phyloP scores from a whole-genome alignment of 1,140 invertebrate genomes.

The Drosophila fuyamai region DNA sequence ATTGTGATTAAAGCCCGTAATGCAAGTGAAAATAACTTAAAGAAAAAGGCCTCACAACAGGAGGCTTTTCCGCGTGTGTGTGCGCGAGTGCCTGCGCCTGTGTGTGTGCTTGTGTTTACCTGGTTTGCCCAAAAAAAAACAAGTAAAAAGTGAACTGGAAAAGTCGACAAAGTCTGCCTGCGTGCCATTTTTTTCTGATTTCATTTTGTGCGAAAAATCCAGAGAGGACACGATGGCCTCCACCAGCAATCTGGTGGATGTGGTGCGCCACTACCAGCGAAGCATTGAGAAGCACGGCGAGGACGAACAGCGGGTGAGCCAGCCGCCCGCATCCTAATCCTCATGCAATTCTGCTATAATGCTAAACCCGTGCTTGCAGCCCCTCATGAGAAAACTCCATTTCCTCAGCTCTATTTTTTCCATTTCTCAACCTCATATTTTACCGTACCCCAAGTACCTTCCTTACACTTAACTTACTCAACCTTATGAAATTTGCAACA shows the following conservation, averaged over 20 bases:
- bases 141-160: conserved; percentile 20
- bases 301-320: conserved; percentile 87
- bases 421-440: background rate
- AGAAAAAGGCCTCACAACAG: background rate
- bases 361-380: background rate
- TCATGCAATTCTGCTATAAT: background rate
- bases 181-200: conserved; percentile 60
- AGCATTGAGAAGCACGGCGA: conserved; percentile 87
- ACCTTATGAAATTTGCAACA: conserved; percentile 16
- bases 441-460: background rate
- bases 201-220: background rate
- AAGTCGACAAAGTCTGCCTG: conserved; percentile 55
- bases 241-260: conserved; percentile 71
- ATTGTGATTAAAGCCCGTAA: conserved; percentile 8
- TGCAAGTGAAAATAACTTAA: conserved; percentile 5
- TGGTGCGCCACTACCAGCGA: conserved; percentile 87
- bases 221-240: conserved; percentile 54
- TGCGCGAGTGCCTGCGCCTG: conserved; percentile 4
- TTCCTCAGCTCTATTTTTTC: background rate
- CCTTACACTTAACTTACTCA: background rate
- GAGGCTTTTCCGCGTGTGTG: conserved; percentile 21
- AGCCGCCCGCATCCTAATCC: background rate
- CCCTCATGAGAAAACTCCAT: no score
- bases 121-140: conserved; percentile 2
- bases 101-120: conserved; percentile 16